Evolutionary conservation across 2,888 invertebrate genomes (phyloP).

Genomic region (Ypsolopha scabrella): DNA sequence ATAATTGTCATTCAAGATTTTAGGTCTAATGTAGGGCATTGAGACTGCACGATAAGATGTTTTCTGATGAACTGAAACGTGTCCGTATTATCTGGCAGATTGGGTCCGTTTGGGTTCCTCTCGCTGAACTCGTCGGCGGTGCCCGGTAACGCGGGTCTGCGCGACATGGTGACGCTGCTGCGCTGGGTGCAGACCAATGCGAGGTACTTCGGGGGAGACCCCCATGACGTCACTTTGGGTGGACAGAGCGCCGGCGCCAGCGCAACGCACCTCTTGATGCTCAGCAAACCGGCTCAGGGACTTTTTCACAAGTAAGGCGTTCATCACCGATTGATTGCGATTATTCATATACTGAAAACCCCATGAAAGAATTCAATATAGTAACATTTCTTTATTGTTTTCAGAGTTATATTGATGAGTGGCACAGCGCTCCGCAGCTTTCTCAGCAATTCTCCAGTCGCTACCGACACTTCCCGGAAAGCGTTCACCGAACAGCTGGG

Average conservation of each 20-base stretch:
- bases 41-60: no score
- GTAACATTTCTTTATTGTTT: conserved; percentile 14
- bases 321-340: neutral
- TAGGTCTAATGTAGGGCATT: no score
- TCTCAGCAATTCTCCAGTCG: conserved; percentile 34
- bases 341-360: neutral
- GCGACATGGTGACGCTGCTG: conserved; percentile 49
- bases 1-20: no score
- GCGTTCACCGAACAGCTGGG: conserved; percentile 50
- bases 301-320: conserved; percentile 36
- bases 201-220: conserved; percentile 46
- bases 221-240: conserved; percentile 42
- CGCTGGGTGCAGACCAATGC: conserved; percentile 51
- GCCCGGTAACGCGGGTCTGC: conserved; percentile 60
- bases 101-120: conserved; percentile 56
- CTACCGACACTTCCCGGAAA: conserved; percentile 26
- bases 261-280: conserved; percentile 37
- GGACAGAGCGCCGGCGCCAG: conserved; percentile 56
- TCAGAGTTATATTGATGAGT: conserved; percentile 48
- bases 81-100: conserved; percentile 19
- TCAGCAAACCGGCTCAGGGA: conserved; percentile 38
- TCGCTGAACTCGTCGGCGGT: conserved; percentile 37
- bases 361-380: neutral
- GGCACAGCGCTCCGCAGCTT: conserved; percentile 35
- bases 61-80: no score